Conservation (phyloP, 2,888 invertebrate species). For the Rhopalosiphum nymphaeae region DNA sequence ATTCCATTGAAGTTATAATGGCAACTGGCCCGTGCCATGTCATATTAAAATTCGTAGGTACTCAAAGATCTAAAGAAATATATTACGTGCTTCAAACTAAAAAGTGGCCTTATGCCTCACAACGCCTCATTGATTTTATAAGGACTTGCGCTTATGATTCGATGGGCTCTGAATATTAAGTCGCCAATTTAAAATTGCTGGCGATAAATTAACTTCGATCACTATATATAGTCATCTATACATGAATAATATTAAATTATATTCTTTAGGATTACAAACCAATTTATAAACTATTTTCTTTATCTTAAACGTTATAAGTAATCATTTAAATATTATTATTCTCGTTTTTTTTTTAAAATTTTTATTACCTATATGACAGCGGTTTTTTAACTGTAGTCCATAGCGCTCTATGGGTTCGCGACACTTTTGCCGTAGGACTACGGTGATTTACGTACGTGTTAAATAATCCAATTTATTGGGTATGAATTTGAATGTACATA, state of each 20-base stretch:
- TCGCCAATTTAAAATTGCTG: background rate
- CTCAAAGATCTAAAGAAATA: slow-evolving; percentile 20
- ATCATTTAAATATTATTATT: background rate
- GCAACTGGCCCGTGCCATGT: background rate
- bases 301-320: background rate
- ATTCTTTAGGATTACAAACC: background rate
- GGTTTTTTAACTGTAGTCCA: background rate
- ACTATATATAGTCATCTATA: background rate
- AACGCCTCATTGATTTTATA: slow-evolving; percentile 39
- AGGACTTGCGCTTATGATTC: slow-evolving; percentile 32
- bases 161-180: slow-evolving; percentile 25
- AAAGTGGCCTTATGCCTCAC: background rate
- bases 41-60: slow-evolving; percentile 22
- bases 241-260: background rate
- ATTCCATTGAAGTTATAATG: background rate
- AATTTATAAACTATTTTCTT: background rate
- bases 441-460: background rate
- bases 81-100: slow-evolving; percentile 40
- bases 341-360: background rate
- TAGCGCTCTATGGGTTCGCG: background rate
- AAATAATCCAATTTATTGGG: background rate
- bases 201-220: background rate
- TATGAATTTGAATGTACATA: background rate
- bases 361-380: background rate
- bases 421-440: background rate